Base-by-base conservation (phyloP, 2,888 invertebrate genomes). In the Spodoptera littoralis region DNA sequence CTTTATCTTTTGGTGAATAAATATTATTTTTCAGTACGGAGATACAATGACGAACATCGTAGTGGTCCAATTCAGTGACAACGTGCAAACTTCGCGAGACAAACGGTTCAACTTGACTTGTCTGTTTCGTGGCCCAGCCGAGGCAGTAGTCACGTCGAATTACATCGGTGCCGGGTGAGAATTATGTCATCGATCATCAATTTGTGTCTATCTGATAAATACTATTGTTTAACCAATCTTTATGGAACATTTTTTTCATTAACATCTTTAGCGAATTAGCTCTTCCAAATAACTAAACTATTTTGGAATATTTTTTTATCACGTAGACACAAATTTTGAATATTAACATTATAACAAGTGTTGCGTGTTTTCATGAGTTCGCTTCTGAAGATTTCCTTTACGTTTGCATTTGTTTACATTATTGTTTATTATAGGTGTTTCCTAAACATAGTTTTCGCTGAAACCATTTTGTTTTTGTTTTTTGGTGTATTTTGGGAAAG, bases 1-100 rank as follows among this genome's bases (percentile, higher is more conserved):
- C 27, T 27, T 4, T 27, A 27, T 3, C 0, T 27, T 27, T 22
- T 13, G 13, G 30, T n/a, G 4, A 13, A 13, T 11, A 11, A 13
- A 0, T 3, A 12, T 12, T 6, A 59, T 5, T 50, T 63, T 68
- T 88, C 90, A 98, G 97, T 98, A 97, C 83, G 98, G 98, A 4
- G 98, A 98, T 84, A 98, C 98, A 4, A 97, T 98, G 96, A 98
- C 98, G 65, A 98, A 98, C 85, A 98, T 98, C 73, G 98, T 98
- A 5, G 98, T 98, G 22, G 98, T 98, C 0, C 98, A 98, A 88
- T 98, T 98, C 94, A 98, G 98, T 78, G 98, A 98, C 90, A 97
- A 97, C 84, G 98, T 98, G 1, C 98, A 98, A 93, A 98, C 98
- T 0, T 97, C 98, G 22, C 95, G 97, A 68, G 98, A 98, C 90